These are phyloP conservation scores for Aphodius sticticus DNA, from an alignment of 2,888 invertebrate species.

Conservation along the genomic window DNA sequence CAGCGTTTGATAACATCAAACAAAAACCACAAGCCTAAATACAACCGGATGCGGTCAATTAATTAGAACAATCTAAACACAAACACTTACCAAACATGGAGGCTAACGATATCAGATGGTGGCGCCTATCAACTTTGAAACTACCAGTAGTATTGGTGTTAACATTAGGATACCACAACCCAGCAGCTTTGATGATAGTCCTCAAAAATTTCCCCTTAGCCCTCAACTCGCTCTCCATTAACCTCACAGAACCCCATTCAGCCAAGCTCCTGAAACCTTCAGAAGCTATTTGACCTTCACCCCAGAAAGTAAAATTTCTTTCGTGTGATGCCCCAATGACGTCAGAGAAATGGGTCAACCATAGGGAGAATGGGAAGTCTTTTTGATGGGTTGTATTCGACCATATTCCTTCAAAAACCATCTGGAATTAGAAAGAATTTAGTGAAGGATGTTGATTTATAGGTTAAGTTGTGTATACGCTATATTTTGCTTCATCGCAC, in stretches of 20 bases:
- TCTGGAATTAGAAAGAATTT: conserved; percentile 58
- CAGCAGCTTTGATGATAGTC: conserved; percentile 88
- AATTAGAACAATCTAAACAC: conserved; percentile 9
- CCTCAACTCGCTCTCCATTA: conserved; percentile 89
- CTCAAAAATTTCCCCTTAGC: conserved; percentile 78
- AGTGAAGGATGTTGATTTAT: not conserved
- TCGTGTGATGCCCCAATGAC: conserved; percentile 95
- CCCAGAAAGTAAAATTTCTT: conserved; percentile 90
- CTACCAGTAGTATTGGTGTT: conserved; percentile 82
- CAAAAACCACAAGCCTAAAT: conserved; percentile 5
- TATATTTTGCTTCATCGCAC: conserved; percentile 96
- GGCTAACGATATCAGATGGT: conserved; percentile 86
- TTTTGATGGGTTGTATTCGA: conserved; percentile 95
- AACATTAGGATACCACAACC: conserved; percentile 89
- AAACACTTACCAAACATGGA: conserved; percentile 78
- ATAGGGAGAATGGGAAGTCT: conserved; percentile 89
- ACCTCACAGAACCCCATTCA: conserved; percentile 89
- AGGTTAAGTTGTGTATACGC: conserved; percentile 60
- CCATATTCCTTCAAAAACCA: conserved; percentile 94
- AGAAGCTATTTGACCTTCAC: conserved; percentile 84
- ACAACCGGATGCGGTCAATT: not conserved
- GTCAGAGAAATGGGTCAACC: conserved; percentile 96
- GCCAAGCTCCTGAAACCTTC: conserved; percentile 87
- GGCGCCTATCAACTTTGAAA: conserved; percentile 84
- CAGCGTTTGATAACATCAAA: not conserved